Base-by-base conservation (phyloP, 2,888 invertebrate species). In the Drosophila stalkeri region DNA sequence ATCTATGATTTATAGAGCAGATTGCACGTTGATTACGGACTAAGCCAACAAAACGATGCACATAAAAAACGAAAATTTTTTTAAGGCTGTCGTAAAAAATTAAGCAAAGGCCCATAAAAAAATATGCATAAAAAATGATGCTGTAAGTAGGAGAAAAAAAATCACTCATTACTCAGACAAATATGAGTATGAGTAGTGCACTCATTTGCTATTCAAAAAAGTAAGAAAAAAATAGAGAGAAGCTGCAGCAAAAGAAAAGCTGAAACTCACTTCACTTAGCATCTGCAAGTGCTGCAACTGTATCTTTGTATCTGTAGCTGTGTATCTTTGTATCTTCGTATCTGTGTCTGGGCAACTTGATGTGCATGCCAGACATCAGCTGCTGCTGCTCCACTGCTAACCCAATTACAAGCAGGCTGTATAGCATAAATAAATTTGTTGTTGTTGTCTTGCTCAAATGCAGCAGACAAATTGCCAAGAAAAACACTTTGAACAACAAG, bases 401-500 rank as follows among this genome's bases (percentile, higher is more conserved):
- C 85, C 89, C 89, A 86, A 86, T 86, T 86, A 87, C 82, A 61
- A 49, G 41, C 66, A 76, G 75, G 41, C 66, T 74, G 77, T 74
- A 60, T 75, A 70, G 88, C 80, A 77, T 77, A 87, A 85, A 85
- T 81, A 81, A 86, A 86, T 89, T 72, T 74, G 57, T n/a, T 59
- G 46, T 52, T 43, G 39, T 20, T 20, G 60, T 51, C 66, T 70
- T 63, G 60, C 49, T 51, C 16, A 18, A 67, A 67, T 78, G 73
- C 65, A 47, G 72, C 74, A 72, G 75, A 84, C 86, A 84, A 84
- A 84, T 86, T 86, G 84, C 83, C 86, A 80, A 82, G 85, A 84
- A 89, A 85, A 85, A 86, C 85, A 84, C 87, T 85, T 84, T 72
- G 60, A 69, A 72, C 70, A 60, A 80, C 78, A 81, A 88, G 89